phyloP scores from a whole-genome alignment of 2,113 vertebrate genomes.

The Cyphomyrus plagiostoma region DNA sequence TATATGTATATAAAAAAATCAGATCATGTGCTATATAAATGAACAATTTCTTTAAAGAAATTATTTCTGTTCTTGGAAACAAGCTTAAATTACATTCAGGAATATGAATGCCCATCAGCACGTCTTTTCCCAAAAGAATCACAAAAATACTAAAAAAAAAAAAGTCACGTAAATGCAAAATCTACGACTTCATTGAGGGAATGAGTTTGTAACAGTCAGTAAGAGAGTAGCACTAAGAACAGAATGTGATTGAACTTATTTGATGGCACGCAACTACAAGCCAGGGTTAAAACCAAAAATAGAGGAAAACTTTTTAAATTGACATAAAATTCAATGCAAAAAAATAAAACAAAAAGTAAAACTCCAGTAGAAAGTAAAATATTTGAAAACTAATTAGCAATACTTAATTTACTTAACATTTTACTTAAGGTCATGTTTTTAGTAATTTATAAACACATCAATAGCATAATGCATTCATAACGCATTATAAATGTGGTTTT shows the following conservation, averaged over 20 bases:
- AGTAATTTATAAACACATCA: no score
- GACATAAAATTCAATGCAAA: not conserved
- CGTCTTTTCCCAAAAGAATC: not conserved
- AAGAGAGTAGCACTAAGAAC: not conserved
- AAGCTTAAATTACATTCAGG: not conserved
- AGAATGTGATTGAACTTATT: not conserved
- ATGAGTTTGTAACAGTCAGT: not conserved
- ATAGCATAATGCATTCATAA: no score
- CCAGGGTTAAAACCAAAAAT: not conserved
- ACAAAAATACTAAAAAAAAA: not conserved
- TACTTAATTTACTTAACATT: not conserved
- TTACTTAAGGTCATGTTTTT: no score
- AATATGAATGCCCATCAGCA: not conserved
- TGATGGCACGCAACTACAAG: not conserved
- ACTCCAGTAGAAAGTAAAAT: not conserved
- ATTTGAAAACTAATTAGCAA: not conserved
- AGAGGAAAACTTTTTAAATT: not conserved
- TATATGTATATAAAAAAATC: no score
- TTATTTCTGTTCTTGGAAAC: not conserved
- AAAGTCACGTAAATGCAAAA: not conserved
- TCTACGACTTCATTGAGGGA: not conserved
- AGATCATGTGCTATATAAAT: not conserved
- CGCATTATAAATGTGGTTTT: not conserved
- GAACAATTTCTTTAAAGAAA: not conserved
- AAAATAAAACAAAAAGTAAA: not conserved